Percentiles rank a stretch among this genome's conserved stretches.
These are phyloP conservation scores for Solen grandis DNA, from an alignment of 1,140 invertebrate species.

Conservation along the genomic window DNA sequence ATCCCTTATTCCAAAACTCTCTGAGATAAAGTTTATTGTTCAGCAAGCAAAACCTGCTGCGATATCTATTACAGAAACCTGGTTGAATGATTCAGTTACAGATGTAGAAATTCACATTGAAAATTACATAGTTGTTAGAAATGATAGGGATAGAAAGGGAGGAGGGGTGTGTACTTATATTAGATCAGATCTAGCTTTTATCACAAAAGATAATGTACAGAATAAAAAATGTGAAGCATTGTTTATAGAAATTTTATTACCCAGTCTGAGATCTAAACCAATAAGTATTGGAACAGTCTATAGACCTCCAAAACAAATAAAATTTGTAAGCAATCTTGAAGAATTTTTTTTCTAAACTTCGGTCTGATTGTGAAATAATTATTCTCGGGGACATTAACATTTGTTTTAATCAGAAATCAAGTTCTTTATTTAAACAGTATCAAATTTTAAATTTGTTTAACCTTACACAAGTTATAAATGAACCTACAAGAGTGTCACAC, in stretches of 20 bases:
- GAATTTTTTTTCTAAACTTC: not conserved
- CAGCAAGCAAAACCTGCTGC: not conserved
- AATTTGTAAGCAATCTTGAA: constrained; percentile 12
- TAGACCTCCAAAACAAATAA: not conserved
- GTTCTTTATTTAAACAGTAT: not conserved
- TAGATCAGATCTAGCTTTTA: constrained; percentile 7
- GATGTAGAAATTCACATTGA: not conserved
- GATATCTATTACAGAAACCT: not conserved
- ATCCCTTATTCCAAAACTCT: not conserved
- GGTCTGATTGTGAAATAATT: constrained; percentile 1
- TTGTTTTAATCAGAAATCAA: not conserved
- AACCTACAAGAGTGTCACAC: not conserved
- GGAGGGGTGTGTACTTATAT: not conserved
- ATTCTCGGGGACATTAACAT: constrained; percentile 20
- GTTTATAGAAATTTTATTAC: not conserved
- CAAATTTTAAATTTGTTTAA: constrained; percentile 16
- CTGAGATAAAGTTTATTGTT: not conserved
- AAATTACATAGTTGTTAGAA: not conserved
- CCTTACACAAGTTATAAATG: constrained; percentile 21
- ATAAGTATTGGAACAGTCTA: constrained; percentile 5
- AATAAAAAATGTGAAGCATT: constrained; percentile 6
- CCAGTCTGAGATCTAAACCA: constrained; percentile 10
- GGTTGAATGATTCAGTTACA: not conserved
- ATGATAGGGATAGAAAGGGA: not conserved
- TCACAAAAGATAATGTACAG: not conserved